These are phyloP conservation scores for Dromas ardeola DNA, from an alignment of 2,113 vertebrate genomes.

Conservation along the genomic window DNA sequence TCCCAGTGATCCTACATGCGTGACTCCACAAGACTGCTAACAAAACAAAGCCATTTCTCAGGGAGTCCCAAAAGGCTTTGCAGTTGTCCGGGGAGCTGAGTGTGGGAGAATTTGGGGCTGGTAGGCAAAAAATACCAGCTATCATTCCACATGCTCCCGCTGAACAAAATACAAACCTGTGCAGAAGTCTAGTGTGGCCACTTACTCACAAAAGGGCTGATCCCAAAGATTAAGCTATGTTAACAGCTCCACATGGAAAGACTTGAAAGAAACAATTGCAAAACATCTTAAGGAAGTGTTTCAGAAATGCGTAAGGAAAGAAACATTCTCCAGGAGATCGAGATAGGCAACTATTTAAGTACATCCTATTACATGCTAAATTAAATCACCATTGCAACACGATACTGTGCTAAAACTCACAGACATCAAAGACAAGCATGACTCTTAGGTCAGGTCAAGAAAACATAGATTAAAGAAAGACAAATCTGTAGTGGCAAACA, in stretches of 20 bases:
- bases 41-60: neutral
- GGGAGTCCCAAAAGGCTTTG: neutral
- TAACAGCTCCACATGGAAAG: neutral
- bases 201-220: neutral
- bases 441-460: neutral
- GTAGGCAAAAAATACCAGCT: neutral
- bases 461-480: slow-evolving; percentile 21
- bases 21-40: neutral
- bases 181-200: neutral
- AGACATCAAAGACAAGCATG: slow-evolving; percentile 16
- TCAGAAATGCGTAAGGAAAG: slow-evolving; percentile 42
- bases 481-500: neutral
- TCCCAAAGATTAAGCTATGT: neutral
- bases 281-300: slow-evolving; percentile 48
- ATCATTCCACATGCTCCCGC: neutral
- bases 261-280: slow-evolving; percentile 46
- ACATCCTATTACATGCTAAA: slow-evolving; percentile 42
- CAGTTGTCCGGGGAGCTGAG: neutral
- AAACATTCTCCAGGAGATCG: slow-evolving; percentile 19
- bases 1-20: rapidly evolving
- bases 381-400: slow-evolving; percentile 44
- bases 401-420: neutral
- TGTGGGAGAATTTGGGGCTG: neutral
- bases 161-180: neutral
- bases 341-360: slow-evolving; percentile 32